Base-by-base conservation (phyloP, 2,888 invertebrate species). In the Dorcus parallelipipedus region DNA sequence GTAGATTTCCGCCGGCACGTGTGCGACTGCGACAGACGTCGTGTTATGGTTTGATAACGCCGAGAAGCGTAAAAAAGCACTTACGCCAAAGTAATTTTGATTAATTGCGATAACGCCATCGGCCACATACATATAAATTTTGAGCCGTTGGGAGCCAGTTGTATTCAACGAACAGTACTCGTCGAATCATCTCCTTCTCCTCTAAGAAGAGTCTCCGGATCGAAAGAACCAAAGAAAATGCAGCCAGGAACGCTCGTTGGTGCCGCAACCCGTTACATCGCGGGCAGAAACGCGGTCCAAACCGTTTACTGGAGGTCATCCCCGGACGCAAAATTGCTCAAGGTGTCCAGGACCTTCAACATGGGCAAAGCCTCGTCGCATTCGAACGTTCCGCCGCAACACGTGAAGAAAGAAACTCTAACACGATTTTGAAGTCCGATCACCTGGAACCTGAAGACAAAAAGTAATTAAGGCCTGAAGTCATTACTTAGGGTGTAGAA, bases 271-370 rank as follows among this genome's bases (percentile, higher is more conserved):
- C 84, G 90, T 58, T 88, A 86, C 74, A 86, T 90, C 64, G 86
- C 86, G 50, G 88, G 89, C 50, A 83, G 88, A 60, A 86, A 89
- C 69, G 89, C 89, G 1, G 83, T 89, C 20, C 89, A 90, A 72
- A 90, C 89, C 0, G 87, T 90, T 0, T 90, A 90, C 70, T 90
- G 90, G 90, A 81, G 89, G 68, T 82, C 84, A 45, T 76, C 80
- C 0, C 79, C 81, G 4, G 61, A 52, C 8, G 56, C 41, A 14
- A 75, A 71, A 64, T 64, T 76, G 60, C 51, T 74, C 61, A 76
- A 76, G 65, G 71, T 76, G n/a, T 70, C 73, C 40, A 74, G 71
- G 54, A 75, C 74, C 5, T 72, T 75, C 60, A 71, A 69, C 55
- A 74, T 75, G 63, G 71, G 66, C n/a, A 61, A 53, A 33, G 45